Evolutionary conservation across 2,797 vertebrate genomes (phyloP), one percentile per base, ranked within the genome.

Genomic region (Anomalospiza imberbis): DNA sequence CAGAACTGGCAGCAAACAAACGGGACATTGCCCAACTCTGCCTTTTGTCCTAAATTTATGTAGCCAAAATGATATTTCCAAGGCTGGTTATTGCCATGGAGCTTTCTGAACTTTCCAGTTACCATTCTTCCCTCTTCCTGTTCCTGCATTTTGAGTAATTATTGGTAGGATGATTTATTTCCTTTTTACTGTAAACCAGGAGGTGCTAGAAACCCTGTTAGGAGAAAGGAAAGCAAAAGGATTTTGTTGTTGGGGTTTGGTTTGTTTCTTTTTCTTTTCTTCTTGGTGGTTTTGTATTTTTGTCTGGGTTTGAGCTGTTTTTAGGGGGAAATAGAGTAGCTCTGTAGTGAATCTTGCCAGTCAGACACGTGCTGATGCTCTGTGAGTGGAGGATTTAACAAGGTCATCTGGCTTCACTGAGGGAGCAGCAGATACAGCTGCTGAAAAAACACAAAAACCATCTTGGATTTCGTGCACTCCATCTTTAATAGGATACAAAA

Each of bases 1-100:
- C 79, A 89, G 40, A 92, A 34, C 25, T 38, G 57, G 50, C 78
- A 92, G 75, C 66, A 83, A 85, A 83, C 54, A 60, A 68, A 51
- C 0, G 3, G 13, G 29, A 45, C 16, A 36, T 5, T 72, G 65
- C 68, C 77, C 55, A 74, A 10, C 42, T 74, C n/a, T 40, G 83
- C 82, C 73, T 65, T 94, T 88, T 76, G 22, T 63, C 55, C 51
- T 80, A 20, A 50, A 66, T 76, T 54, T 10, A 26, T 12, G 14
- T 5, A 16, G 60, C 76, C 20, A 22, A 22, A 71, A 51, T 24
- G 77, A 18, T 32, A 72, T 73, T 91, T 68, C 47, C 63, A 70
- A 36, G 48, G 42, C 28, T 87, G 57, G 45, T 21, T 47, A 51
- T 67, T 65, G 85, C 57, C 34, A 34, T 25, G 47, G 67, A 91